phyloP scores from a whole-genome alignment of 2,113 vertebrate species.

The Anser cygnoides region DNA sequence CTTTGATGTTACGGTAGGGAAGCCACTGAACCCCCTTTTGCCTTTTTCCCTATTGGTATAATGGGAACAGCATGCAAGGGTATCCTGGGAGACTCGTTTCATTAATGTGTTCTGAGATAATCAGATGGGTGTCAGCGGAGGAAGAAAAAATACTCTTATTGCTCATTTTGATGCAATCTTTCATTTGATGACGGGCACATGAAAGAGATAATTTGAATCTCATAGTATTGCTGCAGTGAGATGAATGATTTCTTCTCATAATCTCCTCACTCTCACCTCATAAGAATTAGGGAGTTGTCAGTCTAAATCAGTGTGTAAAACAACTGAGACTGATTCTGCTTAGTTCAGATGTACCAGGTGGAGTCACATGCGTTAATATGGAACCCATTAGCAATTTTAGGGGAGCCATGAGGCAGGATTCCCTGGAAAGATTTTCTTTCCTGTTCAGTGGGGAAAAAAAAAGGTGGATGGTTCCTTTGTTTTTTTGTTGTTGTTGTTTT shows the following conservation, averaged over 20 bases:
- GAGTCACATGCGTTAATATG: not conserved
- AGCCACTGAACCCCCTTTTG: slow-evolving; percentile 21
- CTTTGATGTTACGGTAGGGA: slow-evolving; percentile 18
- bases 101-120: not conserved
- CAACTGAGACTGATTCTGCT: not conserved
- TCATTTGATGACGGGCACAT: slow-evolving; percentile 46
- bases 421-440: not conserved
- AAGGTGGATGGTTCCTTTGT: not conserved
- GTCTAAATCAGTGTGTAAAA: not conserved
- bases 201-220: slow-evolving; percentile 52
- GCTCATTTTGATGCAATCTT: slow-evolving; percentile 36
- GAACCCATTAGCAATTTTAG: slow-evolving; percentile 1
- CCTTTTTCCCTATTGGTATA: not conserved
- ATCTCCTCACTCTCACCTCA: slow-evolving; percentile 62
- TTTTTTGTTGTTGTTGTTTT: not conserved
- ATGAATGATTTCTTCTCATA: slow-evolving; percentile 57
- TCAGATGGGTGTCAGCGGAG: slow-evolving; percentile 47
- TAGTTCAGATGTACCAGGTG: not conserved
- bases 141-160: slow-evolving; percentile 25
- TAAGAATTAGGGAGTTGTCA: slow-evolving; percentile 60
- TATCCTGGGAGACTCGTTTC: slow-evolving; percentile 41
- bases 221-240: not conserved
- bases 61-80: slow-evolving; percentile 48
- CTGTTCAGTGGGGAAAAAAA: not conserved
- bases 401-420: not conserved